phyloP scores from a whole-genome alignment of 2,113 vertebrate species.

The Aldabrachelys gigantea region DNA sequence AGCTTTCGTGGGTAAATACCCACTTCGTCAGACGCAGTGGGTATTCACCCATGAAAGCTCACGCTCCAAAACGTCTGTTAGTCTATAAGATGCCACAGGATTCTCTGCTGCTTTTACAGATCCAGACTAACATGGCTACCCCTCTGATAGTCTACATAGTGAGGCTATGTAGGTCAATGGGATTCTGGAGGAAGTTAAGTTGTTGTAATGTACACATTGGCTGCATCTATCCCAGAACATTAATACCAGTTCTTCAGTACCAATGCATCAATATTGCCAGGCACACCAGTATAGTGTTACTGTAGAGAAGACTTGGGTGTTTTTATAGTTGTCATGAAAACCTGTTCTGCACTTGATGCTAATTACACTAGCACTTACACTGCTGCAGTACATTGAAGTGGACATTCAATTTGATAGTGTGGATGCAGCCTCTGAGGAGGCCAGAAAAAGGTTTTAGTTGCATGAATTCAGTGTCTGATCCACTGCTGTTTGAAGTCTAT shows the following conservation, averaged over 20 bases:
- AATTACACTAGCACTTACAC: background rate
- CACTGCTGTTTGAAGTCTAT: background rate
- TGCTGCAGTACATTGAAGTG: background rate
- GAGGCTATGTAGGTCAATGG: background rate
- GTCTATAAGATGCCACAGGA: no score
- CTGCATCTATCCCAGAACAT: background rate
- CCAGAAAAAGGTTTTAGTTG: background rate
- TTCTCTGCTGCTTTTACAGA: no score
- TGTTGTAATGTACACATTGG: background rate
- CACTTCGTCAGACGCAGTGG: no score
- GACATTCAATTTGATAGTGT: background rate
- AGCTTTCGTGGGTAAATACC: no score
- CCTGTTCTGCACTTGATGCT: background rate
- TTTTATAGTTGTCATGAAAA: background rate
- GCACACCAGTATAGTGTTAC: background rate
- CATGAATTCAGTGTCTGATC: background rate
- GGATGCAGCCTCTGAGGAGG: background rate
- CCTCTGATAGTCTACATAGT: background rate
- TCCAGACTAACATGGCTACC: no score
- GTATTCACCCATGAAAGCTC: no score
- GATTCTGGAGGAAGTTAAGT: background rate
- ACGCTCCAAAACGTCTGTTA: no score
- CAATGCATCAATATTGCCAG: background rate
- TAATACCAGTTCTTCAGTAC: background rate
- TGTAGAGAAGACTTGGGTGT: background rate